Evolutionary conservation across 2,797 vertebrate species (phyloP), one percentile per base, ranked within the genome.

Genomic region (Graptemys geographica): DNA sequence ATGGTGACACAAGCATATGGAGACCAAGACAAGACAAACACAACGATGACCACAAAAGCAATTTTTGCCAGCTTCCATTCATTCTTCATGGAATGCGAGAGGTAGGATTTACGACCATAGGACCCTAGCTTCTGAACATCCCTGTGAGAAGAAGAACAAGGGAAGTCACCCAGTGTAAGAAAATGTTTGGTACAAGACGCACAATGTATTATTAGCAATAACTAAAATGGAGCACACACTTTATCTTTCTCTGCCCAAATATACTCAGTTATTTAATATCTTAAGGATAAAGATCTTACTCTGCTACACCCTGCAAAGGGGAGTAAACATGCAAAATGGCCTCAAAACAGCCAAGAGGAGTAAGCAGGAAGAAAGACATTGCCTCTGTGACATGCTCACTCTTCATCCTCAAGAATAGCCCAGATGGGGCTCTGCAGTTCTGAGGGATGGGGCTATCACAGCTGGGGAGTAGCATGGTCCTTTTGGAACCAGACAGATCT

Each of bases 41-140:
- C 99, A 84, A 99, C 95, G 79, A 99, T 99, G 94, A 98, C 98
- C 52, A 99, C 98, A 83, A 99, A 99, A 19, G 99, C 99, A 15
- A 99, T 98, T 97, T 99, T 99, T 82, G 99, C 99, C 98, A 99
- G 90, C 95, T 99, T 99, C 99, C 99, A 99, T 81, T 99, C 99
- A 62, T 96, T 99, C 96, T 94, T 98, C 53, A 99, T 97, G 79
- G 98, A 98, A 89, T 98, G 98, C 96, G 97, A 97, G 97, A 98
- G 84, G 97, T 90, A 82, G 95, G 98, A 85, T 97, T 98, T 97
- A 91, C 98, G 97, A 89, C 98, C 98, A 94, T 98, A 98, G 49
- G 98, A 98, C 5, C 99, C 99, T 87, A 99, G 94, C 86, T 98
- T 98, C 83, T 99, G 98, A 41, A 99, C 98, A 65, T 99, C 98